Conservation (phyloP, 2,113 vertebrate genomes). For the Erinaceus europaeus region DNA sequence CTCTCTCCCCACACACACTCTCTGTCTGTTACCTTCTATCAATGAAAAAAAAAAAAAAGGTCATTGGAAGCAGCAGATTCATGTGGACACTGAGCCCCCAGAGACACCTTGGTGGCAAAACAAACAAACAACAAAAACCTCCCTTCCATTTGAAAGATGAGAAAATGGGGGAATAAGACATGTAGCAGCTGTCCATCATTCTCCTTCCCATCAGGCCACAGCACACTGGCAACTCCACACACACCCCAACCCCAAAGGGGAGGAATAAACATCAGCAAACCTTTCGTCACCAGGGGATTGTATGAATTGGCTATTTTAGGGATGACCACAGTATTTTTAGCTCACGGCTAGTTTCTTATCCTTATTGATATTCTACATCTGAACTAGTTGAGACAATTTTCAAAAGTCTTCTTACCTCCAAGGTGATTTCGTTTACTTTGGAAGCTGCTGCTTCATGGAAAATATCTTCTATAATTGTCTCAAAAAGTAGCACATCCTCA, state of each 20-base stretch:
- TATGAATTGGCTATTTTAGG: background rate
- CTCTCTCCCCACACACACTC: too few species aligned
- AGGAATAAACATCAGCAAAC: too few species aligned
- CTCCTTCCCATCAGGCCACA: background rate
- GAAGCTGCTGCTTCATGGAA: slow-evolving; percentile 64
- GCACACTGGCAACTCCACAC: background rate
- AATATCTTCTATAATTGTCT: slow-evolving; percentile 75
- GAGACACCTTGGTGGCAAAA: too few species aligned
- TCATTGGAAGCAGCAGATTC: too few species aligned
- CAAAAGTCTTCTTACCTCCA: slow-evolving; percentile 75
- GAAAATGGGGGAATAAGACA: background rate
- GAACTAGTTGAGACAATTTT: background rate
- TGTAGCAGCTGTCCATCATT: background rate
- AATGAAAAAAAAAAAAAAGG: too few species aligned
- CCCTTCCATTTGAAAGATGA: background rate
- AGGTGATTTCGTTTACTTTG: slow-evolving; percentile 23
- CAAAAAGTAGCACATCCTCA: slow-evolving; percentile 75
- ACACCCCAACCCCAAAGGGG: too few species aligned
- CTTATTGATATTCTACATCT: background rate
- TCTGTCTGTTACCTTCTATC: too few species aligned
- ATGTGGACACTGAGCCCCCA: too few species aligned
- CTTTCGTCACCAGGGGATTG: background rate
- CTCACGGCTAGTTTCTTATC: background rate
- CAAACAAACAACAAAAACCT: too few species aligned
- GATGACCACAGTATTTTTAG: background rate